Conservation (phyloP, 92 coral and sea anemone species). For the Blastomussa wellsi region DNA sequence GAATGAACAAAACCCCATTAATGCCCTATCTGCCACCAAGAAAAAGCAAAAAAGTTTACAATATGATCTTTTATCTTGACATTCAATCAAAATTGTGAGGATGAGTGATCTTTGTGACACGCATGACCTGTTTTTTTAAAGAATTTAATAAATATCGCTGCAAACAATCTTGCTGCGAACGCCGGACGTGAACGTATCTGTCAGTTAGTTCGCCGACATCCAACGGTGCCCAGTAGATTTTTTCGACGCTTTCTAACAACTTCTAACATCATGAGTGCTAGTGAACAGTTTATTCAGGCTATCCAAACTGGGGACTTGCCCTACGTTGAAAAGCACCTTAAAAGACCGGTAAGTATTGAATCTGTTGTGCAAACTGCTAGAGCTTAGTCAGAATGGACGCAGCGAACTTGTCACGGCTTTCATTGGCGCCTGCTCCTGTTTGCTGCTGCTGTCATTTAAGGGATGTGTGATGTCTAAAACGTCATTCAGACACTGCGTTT, state of each 20-base stretch:
- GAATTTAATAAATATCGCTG: constrained; percentile 5
- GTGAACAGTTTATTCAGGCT: constrained; percentile 33
- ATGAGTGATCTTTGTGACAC: not conserved
- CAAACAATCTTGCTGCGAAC: not conserved
- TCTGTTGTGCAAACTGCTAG: not conserved
- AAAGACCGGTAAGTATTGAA: constrained; percentile 26
- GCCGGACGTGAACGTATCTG: not conserved
- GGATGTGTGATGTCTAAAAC: not conserved
- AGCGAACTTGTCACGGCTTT: not conserved
- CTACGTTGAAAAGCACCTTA: constrained; percentile 36
- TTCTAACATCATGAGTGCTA: constrained; percentile 28
- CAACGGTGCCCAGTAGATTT: not conserved
- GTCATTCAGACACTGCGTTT: too few relatives aligned
- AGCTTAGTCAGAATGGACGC: not conserved
- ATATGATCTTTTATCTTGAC: constrained; percentile 13
- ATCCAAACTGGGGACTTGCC: constrained; percentile 34
- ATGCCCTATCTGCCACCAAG: not conserved
- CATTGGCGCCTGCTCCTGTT: not conserved
- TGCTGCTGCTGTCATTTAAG: not conserved
- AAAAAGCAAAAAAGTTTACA: not conserved
- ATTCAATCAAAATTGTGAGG: constrained; percentile 22
- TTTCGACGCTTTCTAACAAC: not conserved
- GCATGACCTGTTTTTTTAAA: not conserved
- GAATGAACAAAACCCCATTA: not conserved
- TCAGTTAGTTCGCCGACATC: not conserved